A percentile compares a stretch with the other conserved stretches of the same genome.
Conservation (phyloP, 2,113 vertebrate species). For the Elgaria multicarinata region DNA sequence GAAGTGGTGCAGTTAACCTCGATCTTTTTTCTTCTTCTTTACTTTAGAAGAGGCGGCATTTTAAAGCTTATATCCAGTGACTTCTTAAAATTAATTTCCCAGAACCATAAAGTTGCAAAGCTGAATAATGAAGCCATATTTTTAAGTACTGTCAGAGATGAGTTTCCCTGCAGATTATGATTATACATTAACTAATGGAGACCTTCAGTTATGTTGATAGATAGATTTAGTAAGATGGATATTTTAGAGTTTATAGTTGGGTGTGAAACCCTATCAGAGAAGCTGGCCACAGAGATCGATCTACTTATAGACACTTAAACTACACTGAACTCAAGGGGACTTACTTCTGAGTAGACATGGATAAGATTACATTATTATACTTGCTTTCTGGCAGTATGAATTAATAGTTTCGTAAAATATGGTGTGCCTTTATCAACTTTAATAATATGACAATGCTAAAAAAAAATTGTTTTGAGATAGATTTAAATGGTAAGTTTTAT, state of each 20-base stretch:
- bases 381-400: not conserved
- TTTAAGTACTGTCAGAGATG: not conserved
- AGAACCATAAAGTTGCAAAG: conserved; percentile 42
- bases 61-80: conserved; percentile 33
- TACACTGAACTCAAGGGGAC: too few species aligned
- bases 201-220: not conserved
- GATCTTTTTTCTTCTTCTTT: conserved; percentile 29
- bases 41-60: conserved; percentile 33
- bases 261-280: not conserved
- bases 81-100: conserved; percentile 51
- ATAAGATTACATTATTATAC: too few species aligned
- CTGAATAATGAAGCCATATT: conserved; percentile 37
- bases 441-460: too few species aligned
- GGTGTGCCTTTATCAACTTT: not conserved
- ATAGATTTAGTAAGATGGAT: not conserved
- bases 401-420: too few species aligned
- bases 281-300: too few species aligned
- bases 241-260: not conserved
- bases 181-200: not conserved
- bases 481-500: too few species aligned
- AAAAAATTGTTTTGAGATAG: too few species aligned
- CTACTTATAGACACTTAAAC: not conserved
- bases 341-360: too few species aligned
- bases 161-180: not conserved
- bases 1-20: conserved; percentile 43